Percentiles rank a stretch among this genome's conserved stretches.
Conservation (phyloP, 2,888 invertebrate genomes). For the Bembecia ichneumoniformis region DNA sequence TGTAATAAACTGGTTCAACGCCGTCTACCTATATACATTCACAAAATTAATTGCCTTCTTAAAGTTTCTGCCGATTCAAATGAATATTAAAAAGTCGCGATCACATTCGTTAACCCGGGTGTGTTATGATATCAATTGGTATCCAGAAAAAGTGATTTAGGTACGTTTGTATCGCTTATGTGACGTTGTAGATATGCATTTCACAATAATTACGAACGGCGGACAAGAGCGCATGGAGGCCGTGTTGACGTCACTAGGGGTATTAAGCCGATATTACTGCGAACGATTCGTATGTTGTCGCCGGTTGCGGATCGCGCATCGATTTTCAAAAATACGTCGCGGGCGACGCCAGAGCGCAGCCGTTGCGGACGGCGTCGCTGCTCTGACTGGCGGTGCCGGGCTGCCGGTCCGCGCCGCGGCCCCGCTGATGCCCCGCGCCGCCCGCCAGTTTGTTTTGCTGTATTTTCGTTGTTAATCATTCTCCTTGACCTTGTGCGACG, state of each 20-base stretch:
- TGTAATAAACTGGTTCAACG: not conserved
- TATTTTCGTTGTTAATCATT: constrained; percentile 74
- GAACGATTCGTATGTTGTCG: constrained; percentile 40
- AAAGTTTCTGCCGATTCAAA: no score
- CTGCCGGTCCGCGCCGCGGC: constrained; percentile 47
- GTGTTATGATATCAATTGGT: no score
- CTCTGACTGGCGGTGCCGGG: constrained; percentile 61
- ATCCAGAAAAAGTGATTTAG: no score
- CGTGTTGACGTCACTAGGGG: constrained; percentile 37
- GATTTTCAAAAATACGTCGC: constrained; percentile 61
- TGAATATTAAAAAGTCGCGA: no score
- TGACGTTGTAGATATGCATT: not conserved
- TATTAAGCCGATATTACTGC: constrained; percentile 41
- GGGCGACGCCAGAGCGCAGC: constrained; percentile 51
- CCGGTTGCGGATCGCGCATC: constrained; percentile 67
- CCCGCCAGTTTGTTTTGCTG: constrained; percentile 69
- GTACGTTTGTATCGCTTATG: not conserved
- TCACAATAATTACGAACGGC: constrained; percentile 29
- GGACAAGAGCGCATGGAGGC: constrained; percentile 33
- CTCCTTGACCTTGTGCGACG: constrained; percentile 73
- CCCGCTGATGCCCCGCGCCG: constrained; percentile 48
- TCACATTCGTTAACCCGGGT: no score
- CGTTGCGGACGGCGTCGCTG: constrained; percentile 62
- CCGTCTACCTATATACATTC: no score
- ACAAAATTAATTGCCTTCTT: no score